Evolutionary conservation across 2,888 invertebrate genomes (phyloP).

Genomic region (Crossocerus cetratus): DNA sequence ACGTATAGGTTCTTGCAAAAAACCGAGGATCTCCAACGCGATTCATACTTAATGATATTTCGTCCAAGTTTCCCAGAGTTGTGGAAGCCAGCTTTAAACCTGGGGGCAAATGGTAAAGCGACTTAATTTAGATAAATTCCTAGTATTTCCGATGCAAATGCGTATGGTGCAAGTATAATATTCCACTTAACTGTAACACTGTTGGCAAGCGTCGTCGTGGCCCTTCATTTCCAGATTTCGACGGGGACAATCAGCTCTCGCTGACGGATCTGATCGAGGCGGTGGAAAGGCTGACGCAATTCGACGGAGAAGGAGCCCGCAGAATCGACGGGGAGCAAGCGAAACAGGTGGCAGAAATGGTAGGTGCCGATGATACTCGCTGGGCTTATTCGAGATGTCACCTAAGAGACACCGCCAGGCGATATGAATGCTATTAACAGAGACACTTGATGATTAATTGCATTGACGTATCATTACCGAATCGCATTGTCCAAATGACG

Average conservation of each 20-base stretch:
- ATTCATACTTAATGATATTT: no score
- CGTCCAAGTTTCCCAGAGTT: no score
- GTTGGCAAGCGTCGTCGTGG: background rate
- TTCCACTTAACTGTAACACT: no score
- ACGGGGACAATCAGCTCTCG: conserved; percentile 81
- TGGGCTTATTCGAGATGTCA: background rate
- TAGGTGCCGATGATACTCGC: conserved; percentile 71
- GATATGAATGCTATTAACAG: background rate
- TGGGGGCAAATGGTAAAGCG: no score
- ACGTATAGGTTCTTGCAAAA: no score
- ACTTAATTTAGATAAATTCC: conserved; percentile 36
- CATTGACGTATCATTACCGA: no score
- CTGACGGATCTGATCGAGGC: conserved; percentile 79
- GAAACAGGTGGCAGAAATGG: conserved; percentile 79
- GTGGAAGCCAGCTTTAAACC: no score
- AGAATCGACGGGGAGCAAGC: conserved; percentile 77
- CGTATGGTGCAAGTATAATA: background rate
- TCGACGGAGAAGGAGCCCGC: conserved; percentile 66
- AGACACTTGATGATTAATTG: no score
- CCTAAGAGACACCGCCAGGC: background rate
- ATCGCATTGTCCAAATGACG: no score
- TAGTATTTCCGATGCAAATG: conserved; percentile 13
- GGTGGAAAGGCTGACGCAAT: conserved; percentile 79
- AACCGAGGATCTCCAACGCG: no score
- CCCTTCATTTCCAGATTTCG: conserved; percentile 78